These are phyloP conservation scores for Hoplias malabaricus DNA, from an alignment of 2,113 vertebrate genomes.

Conservation along the genomic window DNA sequence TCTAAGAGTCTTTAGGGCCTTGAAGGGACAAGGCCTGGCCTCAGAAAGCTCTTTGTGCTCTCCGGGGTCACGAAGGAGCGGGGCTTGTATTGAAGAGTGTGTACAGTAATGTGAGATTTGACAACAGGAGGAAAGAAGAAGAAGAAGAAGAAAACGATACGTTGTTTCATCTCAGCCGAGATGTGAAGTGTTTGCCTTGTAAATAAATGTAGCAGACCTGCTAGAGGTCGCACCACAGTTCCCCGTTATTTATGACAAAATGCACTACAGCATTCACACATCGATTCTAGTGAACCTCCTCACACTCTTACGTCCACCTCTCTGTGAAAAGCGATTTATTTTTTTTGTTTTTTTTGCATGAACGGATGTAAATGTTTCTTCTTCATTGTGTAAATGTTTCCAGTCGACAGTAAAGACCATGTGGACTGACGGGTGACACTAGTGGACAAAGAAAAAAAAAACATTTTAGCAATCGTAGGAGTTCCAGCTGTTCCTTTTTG, in stretches of 20 bases:
- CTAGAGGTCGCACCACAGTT: conserved; percentile 39
- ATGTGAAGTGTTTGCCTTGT: conserved; percentile 37
- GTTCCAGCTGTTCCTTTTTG: not conserved
- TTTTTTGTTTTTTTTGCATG: conserved; percentile 46
- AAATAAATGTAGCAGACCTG: conserved; percentile 46
- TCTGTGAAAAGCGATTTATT: conserved; percentile 22
- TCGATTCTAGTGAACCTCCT: conserved; percentile 9
- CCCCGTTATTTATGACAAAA: conserved; percentile 49
- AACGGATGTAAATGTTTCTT: conserved; percentile 42
- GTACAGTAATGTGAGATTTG: conserved; percentile 1
- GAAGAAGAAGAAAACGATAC: not conserved
- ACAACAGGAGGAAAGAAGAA: not conserved
- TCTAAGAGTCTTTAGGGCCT: not conserved
- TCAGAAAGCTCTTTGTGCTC: not conserved
- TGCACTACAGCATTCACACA: conserved; percentile 36
- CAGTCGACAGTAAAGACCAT: conserved; percentile 7
- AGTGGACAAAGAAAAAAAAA: not conserved
- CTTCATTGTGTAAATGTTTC: conserved; percentile 38
- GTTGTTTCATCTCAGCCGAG: conserved; percentile 6
- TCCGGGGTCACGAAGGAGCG: not conserved
- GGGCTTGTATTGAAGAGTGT: not conserved
- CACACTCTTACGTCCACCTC: conserved; percentile 35
- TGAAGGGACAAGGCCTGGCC: not conserved
- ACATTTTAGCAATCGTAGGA: conserved; percentile 1
- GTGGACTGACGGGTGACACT: conserved; percentile 30